Evolutionary conservation across 2,888 invertebrate species (phyloP).

Genomic region (Xanthostigma xanthostigma): DNA sequence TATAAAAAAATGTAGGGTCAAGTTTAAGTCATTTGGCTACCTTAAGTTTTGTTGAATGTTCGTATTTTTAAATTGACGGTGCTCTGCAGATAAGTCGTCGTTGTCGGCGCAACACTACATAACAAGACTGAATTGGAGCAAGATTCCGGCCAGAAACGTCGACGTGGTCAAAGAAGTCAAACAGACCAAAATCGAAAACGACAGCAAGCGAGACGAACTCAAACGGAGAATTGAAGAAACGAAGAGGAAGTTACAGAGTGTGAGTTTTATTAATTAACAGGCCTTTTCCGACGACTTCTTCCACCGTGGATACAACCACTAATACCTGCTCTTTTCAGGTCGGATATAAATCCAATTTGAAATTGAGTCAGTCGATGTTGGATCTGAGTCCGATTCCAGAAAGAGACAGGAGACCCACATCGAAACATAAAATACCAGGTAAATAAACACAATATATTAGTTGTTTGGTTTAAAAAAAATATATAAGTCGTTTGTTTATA

Average conservation of each 20-base stretch:
- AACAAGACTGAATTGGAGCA: conserved; percentile 21
- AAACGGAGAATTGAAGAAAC: conserved; percentile 73
- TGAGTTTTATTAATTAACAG: conserved; percentile 32
- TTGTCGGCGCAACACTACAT: conserved; percentile 42
- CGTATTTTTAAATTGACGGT: too few species aligned
- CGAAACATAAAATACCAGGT: conserved; percentile 5
- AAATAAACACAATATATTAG: too few species aligned
- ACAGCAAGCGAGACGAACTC: conserved; percentile 61
- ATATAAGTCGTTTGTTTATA: too few species aligned
- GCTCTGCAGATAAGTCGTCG: conserved; percentile 7
- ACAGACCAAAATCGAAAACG: conserved; percentile 42
- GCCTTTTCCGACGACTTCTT: too few species aligned
- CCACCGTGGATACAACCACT: too few species aligned
- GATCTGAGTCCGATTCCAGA: conserved; percentile 61
- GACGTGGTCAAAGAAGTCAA: conserved; percentile 39
- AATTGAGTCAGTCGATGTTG: conserved; percentile 74
- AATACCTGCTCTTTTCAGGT: conserved; percentile 34
- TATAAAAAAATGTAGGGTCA: too few species aligned
- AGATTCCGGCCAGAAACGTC: conserved; percentile 30
- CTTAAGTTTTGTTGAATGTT: too few species aligned
- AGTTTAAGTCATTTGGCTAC: too few species aligned
- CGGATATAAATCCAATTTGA: conserved; percentile 62
- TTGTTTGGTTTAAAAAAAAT: too few species aligned
- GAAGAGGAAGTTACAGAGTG: conserved; percentile 71
- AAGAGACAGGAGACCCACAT: conserved; percentile 24